Conservation (phyloP, 1,140 invertebrate genomes). For the Drosophila azteca region DNA sequence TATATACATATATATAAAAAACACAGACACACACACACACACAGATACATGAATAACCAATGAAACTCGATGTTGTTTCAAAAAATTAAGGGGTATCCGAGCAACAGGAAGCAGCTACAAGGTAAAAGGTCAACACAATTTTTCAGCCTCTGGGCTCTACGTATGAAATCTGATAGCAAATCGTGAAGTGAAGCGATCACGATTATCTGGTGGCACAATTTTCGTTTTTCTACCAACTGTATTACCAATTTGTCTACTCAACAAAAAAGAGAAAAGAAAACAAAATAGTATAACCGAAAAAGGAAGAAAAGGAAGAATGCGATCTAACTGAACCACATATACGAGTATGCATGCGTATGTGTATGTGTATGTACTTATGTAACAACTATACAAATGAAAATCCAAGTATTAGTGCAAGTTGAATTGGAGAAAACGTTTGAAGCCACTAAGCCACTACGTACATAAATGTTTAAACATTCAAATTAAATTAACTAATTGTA, state of each 20-base stretch:
- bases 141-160: slow-evolving; percentile 58
- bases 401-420: slow-evolving; percentile 49
- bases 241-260: slow-evolving; percentile 75
- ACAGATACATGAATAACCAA: slow-evolving; percentile 48
- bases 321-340: slow-evolving; percentile 32
- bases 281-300: neutral
- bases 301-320: no score
- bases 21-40: no score
- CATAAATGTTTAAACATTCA: slow-evolving; percentile 75
- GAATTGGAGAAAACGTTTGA: slow-evolving; percentile 47
- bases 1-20: slow-evolving; percentile 7
- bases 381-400: slow-evolving; percentile 45
- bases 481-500: slow-evolving; percentile 76
- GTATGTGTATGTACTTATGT: slow-evolving; percentile 51
- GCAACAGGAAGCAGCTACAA: slow-evolving; percentile 70
- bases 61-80: slow-evolving; percentile 74
- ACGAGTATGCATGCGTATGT: slow-evolving; percentile 26
- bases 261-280: slow-evolving; percentile 33
- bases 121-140: slow-evolving; percentile 52
- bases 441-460: slow-evolving; percentile 38
- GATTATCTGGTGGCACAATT: slow-evolving; percentile 81
- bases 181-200: no score
- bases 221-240: slow-evolving; percentile 79
- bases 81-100: slow-evolving; percentile 65
- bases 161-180: slow-evolving; percentile 59